Conservation (phyloP, 2,888 invertebrate genomes). For the Ochropleura plecta region DNA sequence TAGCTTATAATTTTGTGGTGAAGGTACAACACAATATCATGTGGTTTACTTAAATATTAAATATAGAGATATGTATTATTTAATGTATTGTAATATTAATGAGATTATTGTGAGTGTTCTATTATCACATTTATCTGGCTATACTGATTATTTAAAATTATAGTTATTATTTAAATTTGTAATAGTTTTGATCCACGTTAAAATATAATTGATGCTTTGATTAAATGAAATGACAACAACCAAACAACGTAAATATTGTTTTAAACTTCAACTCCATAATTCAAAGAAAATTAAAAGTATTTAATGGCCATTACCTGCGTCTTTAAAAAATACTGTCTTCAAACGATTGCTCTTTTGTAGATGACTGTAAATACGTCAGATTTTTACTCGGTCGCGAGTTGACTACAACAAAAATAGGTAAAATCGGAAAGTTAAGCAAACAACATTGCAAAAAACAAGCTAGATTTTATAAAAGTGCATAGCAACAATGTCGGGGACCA, state of each 20-base stretch:
- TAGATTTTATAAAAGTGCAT: neutral
- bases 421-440: no score
- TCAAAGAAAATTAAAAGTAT: neutral
- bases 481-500: neutral
- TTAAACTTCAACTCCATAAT: neutral
- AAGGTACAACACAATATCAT: constrained; percentile 3
- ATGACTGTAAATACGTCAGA: no score
- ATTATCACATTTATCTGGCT: neutral
- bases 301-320: no score
- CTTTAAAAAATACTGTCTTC: neutral
- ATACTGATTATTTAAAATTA: neutral
- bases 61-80: neutral
- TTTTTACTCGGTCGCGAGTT: no score
- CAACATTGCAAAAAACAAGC: neutral
- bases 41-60: constrained; percentile 38
- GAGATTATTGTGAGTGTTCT: constrained; percentile 5
- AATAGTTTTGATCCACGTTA: neutral
- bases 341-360: neutral
- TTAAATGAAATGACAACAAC: neutral
- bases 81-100: constrained; percentile 3
- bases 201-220: neutral
- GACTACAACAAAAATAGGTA: no score
- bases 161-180: neutral
- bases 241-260: neutral
- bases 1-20: constrained; percentile 22